Percentiles rank a stretch among this genome's conserved stretches.
Evolutionary conservation across 1,140 invertebrate species (phyloP).

Genomic region (Cherax quadricarinatus): DNA sequence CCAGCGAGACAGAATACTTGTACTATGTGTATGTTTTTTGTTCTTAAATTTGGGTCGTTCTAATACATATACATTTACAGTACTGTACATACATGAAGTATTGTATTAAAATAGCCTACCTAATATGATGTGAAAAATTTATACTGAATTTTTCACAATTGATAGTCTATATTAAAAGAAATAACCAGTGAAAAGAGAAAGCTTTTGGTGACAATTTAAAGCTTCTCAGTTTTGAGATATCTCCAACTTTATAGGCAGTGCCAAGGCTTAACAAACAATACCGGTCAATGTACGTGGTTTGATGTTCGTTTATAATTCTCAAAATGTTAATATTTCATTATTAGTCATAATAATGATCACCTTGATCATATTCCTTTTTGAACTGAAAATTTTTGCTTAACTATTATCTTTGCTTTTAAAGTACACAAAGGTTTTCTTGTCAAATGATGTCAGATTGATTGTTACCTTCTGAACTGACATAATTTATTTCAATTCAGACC

Average conservation of each 20-base stretch:
- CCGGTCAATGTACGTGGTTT: slow-evolving; percentile 63
- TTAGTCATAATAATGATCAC: slow-evolving; percentile 60
- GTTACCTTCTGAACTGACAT: slow-evolving; percentile 41
- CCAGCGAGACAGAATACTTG: too few species aligned
- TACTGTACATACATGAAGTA: neutral
- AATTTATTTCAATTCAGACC: slow-evolving; percentile 58
- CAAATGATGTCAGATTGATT: slow-evolving; percentile 45
- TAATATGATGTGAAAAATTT: slow-evolving; percentile 30
- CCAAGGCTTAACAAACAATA: slow-evolving; percentile 49
- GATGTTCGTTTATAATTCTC: slow-evolving; percentile 59
- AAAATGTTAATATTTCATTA: slow-evolving; percentile 61
- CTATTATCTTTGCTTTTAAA: slow-evolving; percentile 44
- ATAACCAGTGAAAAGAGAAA: slow-evolving; percentile 20
- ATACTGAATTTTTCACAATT: slow-evolving; percentile 21
- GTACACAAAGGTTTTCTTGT: slow-evolving; percentile 40
- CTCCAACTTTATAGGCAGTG: slow-evolving; percentile 42
- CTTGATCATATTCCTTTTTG: slow-evolving; percentile 41
- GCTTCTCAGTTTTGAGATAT: slow-evolving; percentile 41
- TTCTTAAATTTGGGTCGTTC: too few species aligned
- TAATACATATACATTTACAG: too few species aligned
- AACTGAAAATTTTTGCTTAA: slow-evolving; percentile 41
- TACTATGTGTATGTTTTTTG: too few species aligned
- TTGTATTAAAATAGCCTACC: slow-evolving; percentile 20
- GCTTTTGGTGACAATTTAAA: neutral
- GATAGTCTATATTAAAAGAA: slow-evolving; percentile 18